Conservation (phyloP, 2,113 vertebrate species). For the Patagioenas fasciata region DNA sequence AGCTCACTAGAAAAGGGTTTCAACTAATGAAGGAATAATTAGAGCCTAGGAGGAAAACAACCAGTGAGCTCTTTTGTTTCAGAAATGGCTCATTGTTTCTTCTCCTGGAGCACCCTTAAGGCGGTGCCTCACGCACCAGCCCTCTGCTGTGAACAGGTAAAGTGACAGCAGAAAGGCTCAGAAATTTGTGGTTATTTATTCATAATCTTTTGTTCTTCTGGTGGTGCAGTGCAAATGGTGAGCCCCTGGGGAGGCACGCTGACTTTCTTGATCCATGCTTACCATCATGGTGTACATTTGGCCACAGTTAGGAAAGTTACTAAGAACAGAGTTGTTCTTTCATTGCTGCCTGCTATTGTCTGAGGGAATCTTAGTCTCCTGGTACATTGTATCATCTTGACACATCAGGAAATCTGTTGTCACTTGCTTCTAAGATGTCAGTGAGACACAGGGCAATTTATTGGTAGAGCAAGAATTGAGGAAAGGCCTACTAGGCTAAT, state of each 20-base stretch:
- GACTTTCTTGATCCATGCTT: not conserved
- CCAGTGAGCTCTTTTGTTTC: not conserved
- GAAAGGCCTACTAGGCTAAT: not conserved
- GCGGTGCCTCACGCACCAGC: not conserved
- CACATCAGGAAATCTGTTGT: not conserved
- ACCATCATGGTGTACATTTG: not conserved
- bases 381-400: not conserved
- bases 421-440: not conserved
- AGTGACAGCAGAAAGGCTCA: not conserved
- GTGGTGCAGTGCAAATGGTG: rapidly evolving
- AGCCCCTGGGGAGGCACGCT: not conserved
- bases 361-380: not conserved
- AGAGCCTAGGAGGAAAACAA: not conserved
- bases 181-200: not conserved
- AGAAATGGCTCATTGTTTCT: not conserved
- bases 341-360: not conserved
- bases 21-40: not conserved
- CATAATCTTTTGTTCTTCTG: not conserved
- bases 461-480: not conserved
- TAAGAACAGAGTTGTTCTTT: not conserved
- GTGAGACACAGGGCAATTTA: not conserved
- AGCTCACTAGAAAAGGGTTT: not conserved
- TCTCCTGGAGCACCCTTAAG: not conserved
- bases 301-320: not conserved
- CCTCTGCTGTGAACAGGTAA: not conserved